phyloP scores from a whole-genome alignment of 2,113 vertebrate genomes.

The Nibea coibor region DNA sequence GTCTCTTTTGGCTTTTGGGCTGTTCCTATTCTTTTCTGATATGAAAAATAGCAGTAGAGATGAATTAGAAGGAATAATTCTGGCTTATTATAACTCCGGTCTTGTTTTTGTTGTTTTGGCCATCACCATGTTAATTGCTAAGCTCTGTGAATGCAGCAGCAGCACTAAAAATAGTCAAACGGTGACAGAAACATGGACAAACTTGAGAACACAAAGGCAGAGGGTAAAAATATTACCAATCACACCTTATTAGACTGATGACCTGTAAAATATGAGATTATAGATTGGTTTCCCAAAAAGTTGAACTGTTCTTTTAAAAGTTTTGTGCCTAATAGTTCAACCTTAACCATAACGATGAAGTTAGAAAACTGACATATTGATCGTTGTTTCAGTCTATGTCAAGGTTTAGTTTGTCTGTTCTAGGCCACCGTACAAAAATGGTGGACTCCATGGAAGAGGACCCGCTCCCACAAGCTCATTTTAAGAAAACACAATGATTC shows the following conservation, averaged over 20 bases:
- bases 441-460: too few relatives aligned
- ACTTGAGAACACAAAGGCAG: not conserved
- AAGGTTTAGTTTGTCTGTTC: too few relatives aligned
- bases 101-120: not conserved
- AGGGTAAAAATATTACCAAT: not conserved
- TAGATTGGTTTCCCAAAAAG: not conserved
- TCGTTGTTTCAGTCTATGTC: not conserved
- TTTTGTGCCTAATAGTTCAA: not conserved
- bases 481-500: too few relatives aligned
- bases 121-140: not conserved
- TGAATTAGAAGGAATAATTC: not conserved
- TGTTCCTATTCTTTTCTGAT: not conserved
- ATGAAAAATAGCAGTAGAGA: not conserved
- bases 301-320: not conserved
- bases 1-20: constrained; percentile 10
- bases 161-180: not conserved
- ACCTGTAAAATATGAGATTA: too few relatives aligned
- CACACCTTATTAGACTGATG: too few relatives aligned
- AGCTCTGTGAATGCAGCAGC: not conserved
- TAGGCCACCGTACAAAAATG: too few relatives aligned
- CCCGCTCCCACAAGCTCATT: too few relatives aligned
- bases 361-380: not conserved
- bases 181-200: not conserved
- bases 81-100: not conserved
- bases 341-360: too few relatives aligned